These are phyloP conservation scores for Gadopsis bispinosus DNA, from an alignment of 2,797 vertebrate genomes.

Conservation along the genomic window DNA sequence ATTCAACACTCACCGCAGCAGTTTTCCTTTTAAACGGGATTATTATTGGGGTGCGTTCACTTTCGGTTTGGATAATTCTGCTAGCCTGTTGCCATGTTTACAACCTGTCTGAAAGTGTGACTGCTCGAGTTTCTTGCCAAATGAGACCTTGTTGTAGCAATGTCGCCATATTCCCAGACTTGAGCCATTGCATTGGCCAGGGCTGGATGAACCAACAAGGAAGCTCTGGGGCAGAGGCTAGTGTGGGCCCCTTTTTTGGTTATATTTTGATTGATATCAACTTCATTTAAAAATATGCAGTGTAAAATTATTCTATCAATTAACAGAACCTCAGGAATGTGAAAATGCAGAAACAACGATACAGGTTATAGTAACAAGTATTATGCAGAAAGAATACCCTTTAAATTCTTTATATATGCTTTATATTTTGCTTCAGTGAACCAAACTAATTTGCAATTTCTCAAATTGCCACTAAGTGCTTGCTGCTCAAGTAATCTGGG, in stretches of 20 bases:
- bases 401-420: too few species aligned
- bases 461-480: background rate
- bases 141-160: background rate
- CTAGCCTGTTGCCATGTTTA: background rate
- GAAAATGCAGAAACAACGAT: background rate
- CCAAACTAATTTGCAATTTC: background rate
- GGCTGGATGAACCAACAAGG: background rate
- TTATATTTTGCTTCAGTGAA: background rate
- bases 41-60: background rate
- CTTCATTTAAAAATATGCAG: background rate
- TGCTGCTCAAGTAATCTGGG: background rate
- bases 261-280: constrained; percentile 3
- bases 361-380: background rate
- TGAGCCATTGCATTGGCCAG: background rate
- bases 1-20: background rate
- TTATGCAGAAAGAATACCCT: background rate
- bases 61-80: background rate
- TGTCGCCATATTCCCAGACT: background rate
- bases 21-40: too few species aligned
- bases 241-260: background rate
- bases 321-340: background rate
- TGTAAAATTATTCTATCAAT: background rate
- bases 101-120: background rate
- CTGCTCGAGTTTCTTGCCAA: background rate
- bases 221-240: background rate